Conservation (phyloP, 2,113 vertebrate species). For the Burhinus bistriatus region DNA sequence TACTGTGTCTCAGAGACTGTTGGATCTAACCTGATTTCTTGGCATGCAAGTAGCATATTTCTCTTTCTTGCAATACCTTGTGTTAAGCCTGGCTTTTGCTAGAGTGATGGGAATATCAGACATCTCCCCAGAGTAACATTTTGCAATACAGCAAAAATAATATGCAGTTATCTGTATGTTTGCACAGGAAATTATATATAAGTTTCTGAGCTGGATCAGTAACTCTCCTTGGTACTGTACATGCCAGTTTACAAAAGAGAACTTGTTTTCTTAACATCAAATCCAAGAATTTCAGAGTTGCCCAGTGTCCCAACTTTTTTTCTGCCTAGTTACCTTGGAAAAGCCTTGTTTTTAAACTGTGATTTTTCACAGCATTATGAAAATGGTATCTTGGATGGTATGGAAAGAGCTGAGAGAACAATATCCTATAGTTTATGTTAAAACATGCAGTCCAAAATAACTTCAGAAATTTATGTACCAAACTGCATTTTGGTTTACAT, state of each 20-base stretch:
- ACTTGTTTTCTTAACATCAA: background rate
- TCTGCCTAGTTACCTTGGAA: background rate
- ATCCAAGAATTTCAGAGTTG: background rate
- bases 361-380: background rate
- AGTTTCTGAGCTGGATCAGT: conserved; percentile 32
- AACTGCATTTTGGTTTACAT: background rate
- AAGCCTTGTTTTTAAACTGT: background rate
- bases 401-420: background rate
- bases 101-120: conserved; percentile 34
- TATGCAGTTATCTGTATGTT: background rate
- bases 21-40: conserved; percentile 56
- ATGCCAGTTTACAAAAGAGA: background rate
- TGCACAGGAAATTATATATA: background rate
- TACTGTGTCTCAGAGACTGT: conserved; percentile 40
- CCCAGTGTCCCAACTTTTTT: background rate
- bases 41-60: conserved; percentile 34
- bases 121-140: conserved; percentile 31
- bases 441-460: background rate
- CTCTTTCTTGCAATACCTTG: conserved; percentile 42
- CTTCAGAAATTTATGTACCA: background rate
- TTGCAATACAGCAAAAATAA: conserved; percentile 1
- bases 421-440: background rate
- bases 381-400: background rate
- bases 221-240: background rate
- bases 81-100: conserved; percentile 25